Evolutionary conservation across 2,113 vertebrate species (phyloP), one percentile per base, ranked within the genome.

Genomic region (Telmatochromis brichardi): DNA sequence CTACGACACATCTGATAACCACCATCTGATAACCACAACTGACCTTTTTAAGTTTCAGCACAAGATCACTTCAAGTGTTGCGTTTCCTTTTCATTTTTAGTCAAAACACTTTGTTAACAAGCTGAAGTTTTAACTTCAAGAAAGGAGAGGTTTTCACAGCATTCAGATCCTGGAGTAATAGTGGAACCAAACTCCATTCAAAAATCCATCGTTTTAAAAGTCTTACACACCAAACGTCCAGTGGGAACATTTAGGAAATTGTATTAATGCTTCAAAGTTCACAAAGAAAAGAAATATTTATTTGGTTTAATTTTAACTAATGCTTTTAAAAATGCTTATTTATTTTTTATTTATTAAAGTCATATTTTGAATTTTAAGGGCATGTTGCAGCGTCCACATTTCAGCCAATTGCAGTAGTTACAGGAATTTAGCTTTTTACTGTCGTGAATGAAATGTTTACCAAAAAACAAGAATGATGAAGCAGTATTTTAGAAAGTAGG

Each of bases 101-200:
- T 40, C 8, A 14, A 37, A 82, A 55, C 54, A n/a, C 3, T 9
- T 23, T 37, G 5, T 45, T 14, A 33, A 47, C 37, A 45, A 71
- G 65, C 68, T 80, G 82, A 23, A 79, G n/a, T 81, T 81, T 81
- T 14, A 81, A 63, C 50, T 33, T 31, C 5, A 47, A 47, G n/a
- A 28, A 6, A 40, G 57, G 45, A 35, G 35, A 35, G 26, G 7
- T 83, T 76, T 86, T 54, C 9, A 58, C 14, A 47, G 37, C 10
- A 9, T 8, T 35, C 26, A 51, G 6, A 26, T 54, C 80, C 28
- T 7, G 71, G 23, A 50, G 71, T 47, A 42, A 33, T 1, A 35
- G 68, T 23, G 15, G 21, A 15, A n/a, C 84, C 86, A 86, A 90
- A 92, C 85, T 88, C 90, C 88, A 65, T 86, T 89, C 53, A 79